These are phyloP conservation scores for Leucania comma DNA, from an alignment of 2,888 invertebrate species.

Conservation along the genomic window DNA sequence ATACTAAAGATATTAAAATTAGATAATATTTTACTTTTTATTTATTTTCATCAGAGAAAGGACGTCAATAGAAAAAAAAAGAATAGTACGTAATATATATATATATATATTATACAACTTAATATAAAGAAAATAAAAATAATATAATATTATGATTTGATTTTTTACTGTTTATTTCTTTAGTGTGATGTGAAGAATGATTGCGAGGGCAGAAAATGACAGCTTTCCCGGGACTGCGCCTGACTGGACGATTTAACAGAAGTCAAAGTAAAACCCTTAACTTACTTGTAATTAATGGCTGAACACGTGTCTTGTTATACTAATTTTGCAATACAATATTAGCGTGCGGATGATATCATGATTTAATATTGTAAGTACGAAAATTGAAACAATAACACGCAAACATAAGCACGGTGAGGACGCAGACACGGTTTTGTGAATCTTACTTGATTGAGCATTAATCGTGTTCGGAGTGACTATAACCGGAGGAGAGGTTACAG, in stretches of 20 bases:
- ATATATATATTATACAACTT: no score
- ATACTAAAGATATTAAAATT: no score
- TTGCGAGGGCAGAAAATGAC: neutral
- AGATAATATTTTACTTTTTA: no score
- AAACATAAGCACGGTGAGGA: conserved; percentile 53
- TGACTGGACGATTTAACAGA: neutral
- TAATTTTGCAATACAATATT: neutral
- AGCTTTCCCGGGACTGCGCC: neutral
- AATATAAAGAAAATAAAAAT: no score
- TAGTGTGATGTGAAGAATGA: no score
- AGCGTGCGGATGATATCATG: conserved; percentile 40
- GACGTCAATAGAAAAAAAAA: no score
- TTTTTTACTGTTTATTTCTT: no score
- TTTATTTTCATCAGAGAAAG: no score
- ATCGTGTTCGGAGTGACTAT: conserved; percentile 73
- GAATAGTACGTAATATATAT: no score
- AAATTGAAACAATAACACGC: conserved; percentile 41
- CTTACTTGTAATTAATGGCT: neutral
- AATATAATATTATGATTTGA: no score
- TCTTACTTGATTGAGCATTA: conserved; percentile 80
- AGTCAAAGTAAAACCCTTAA: neutral
- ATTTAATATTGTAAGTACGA: conserved; percentile 27
- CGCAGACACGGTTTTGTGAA: conserved; percentile 44
- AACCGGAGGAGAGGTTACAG: conserved; percentile 74
- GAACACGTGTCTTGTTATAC: neutral